Conservation (phyloP, 2,797 vertebrate species). For the Amniataba percoides region DNA sequence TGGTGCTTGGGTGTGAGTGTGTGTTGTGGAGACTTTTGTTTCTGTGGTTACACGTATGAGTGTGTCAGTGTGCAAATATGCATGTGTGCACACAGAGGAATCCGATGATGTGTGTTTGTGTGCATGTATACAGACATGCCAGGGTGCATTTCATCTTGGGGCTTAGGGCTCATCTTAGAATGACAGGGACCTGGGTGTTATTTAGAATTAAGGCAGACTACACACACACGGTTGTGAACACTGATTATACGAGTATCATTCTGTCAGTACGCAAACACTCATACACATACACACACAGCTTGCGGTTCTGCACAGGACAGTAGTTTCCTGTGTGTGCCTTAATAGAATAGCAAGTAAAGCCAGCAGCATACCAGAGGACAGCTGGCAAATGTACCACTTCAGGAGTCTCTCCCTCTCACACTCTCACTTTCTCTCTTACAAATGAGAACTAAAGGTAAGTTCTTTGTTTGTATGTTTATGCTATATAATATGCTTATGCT, state of each 20-base stretch:
- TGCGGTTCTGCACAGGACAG: slow-evolving; percentile 37
- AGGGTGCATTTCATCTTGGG: slow-evolving; percentile 43
- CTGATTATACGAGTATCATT: slow-evolving; percentile 13
- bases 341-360: slow-evolving; percentile 35
- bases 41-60: slow-evolving; percentile 35
- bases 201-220: slow-evolving; percentile 39
- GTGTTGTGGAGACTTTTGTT: slow-evolving; percentile 27
- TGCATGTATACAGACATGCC: slow-evolving; percentile 23
- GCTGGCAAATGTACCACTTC: slow-evolving; percentile 24
- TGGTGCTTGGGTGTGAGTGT: slow-evolving; percentile 19
- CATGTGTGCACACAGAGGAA: slow-evolving; percentile 21
- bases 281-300: slow-evolving; percentile 16
- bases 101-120: slow-evolving; percentile 19
- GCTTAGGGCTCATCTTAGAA: slow-evolving; percentile 45
- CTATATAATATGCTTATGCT: too few species aligned
- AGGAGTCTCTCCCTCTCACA: background rate
- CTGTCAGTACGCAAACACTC: slow-evolving; percentile 10
- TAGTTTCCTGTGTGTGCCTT: slow-evolving; percentile 16
- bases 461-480: too few species aligned
- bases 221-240: slow-evolving; percentile 2
- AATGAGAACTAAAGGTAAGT: background rate
- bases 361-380: slow-evolving; percentile 30
- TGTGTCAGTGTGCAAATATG: slow-evolving; percentile 41
- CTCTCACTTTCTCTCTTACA: background rate
- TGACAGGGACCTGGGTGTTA: slow-evolving; percentile 45